Conservation (phyloP, 1,140 invertebrate species). For the Theocolax elegans region DNA sequence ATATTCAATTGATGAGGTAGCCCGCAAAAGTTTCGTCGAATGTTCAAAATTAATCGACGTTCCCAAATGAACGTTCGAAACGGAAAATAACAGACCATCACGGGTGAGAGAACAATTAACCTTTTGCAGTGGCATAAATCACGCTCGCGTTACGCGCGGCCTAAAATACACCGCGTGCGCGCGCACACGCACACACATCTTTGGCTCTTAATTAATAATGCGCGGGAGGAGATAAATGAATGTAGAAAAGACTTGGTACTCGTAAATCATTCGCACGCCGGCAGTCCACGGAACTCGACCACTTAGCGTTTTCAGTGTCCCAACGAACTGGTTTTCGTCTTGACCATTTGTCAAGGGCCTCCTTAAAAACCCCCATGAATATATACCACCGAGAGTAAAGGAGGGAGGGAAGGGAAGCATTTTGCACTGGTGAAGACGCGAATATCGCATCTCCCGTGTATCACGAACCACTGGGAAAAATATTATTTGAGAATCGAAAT, state of each 20-base stretch:
- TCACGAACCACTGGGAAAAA: too few species aligned
- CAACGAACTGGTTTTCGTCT: slow-evolving; percentile 21
- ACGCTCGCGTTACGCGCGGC: not conserved
- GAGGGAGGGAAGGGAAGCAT: too few species aligned
- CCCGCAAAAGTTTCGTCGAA: too few species aligned
- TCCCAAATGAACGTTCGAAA: too few species aligned
- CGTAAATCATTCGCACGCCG: slow-evolving; percentile 10
- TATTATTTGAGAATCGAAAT: too few species aligned
- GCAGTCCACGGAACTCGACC: slow-evolving; percentile 9
- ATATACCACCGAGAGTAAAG: too few species aligned
- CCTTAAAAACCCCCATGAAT: too few species aligned
- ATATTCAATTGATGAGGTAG: too few species aligned
- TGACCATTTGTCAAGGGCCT: slow-evolving; percentile 18
- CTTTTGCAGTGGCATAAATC: slow-evolving; percentile 24
- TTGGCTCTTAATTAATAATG: slow-evolving; percentile 35
- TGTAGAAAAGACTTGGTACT: not conserved
- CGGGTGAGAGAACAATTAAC: slow-evolving; percentile 14
- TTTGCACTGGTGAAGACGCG: too few species aligned
- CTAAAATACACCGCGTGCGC: not conserved
- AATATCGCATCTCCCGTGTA: too few species aligned
- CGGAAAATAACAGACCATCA: slow-evolving; percentile 2
- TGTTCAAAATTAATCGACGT: slow-evolving; percentile 1
- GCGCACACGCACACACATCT: too few species aligned
- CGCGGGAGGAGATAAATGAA: slow-evolving; percentile 33
- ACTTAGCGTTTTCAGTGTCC: slow-evolving; percentile 22